phyloP scores from a whole-genome alignment of 2,888 invertebrate species.

The Meteorus cinctellus region DNA sequence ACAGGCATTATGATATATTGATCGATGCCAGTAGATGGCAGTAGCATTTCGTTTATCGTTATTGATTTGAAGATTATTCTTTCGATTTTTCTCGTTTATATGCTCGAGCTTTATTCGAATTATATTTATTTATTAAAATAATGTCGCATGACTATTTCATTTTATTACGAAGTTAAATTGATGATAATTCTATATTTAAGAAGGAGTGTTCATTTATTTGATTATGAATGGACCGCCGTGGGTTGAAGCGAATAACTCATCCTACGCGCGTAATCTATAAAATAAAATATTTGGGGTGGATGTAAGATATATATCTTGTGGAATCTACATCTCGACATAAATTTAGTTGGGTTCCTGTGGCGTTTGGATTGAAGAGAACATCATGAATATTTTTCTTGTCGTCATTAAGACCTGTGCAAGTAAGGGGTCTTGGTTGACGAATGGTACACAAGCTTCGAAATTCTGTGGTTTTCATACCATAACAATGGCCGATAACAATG shows the following conservation, averaged over 20 bases:
- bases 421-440: slow-evolving; percentile 33
- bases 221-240: background rate
- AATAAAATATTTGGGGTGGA: slow-evolving; percentile 6
- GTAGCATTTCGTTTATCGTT: background rate
- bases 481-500: slow-evolving; percentile 59
- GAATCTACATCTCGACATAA: slow-evolving; percentile 29
- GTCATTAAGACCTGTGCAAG: slow-evolving; percentile 32
- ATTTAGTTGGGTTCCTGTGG: slow-evolving; percentile 22
- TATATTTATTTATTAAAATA: background rate
- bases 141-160: background rate
- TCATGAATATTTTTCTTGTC: slow-evolving; percentile 27
- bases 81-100: background rate
- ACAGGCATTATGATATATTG: background rate
- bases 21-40: slow-evolving; percentile 17
- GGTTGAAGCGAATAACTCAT: slow-evolving; percentile 21
- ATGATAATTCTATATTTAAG: no score
- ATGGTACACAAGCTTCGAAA: slow-evolving; percentile 29
- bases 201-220: slow-evolving; percentile 3
- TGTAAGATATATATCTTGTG: slow-evolving; percentile 12
- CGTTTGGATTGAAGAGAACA: slow-evolving; percentile 2
- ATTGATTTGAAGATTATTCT: background rate
- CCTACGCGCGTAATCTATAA: slow-evolving; percentile 15
- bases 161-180: no score
- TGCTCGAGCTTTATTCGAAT: background rate
- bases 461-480: slow-evolving; percentile 37